Evolutionary conservation across 2,797 vertebrate genomes (phyloP).

Genomic region (Pangasius sanitwongsei): DNA sequence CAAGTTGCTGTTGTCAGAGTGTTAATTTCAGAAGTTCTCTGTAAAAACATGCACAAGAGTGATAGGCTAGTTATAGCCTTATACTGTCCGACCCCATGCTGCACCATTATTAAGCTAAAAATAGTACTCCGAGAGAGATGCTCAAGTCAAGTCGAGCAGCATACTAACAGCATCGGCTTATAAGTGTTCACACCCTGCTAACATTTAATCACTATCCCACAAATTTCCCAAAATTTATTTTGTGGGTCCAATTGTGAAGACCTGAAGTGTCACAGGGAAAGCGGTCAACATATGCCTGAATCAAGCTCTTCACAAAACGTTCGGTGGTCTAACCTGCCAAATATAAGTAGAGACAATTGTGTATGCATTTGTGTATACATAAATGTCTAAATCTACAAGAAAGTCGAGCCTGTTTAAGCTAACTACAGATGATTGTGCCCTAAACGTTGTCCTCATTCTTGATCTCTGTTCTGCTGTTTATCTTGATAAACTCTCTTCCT

Average conservation of each 20-base stretch:
- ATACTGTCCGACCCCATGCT: not conserved
- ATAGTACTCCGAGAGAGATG: not conserved
- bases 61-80: not conserved
- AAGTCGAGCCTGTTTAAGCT: not conserved
- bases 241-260: not conserved
- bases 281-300: not conserved
- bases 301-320: not conserved
- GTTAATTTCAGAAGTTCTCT: not conserved
- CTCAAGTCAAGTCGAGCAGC: not conserved
- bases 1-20: not conserved
- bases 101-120: slow-evolving; percentile 10
- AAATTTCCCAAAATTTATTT: not conserved
- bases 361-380: too few species aligned
- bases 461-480: not conserved
- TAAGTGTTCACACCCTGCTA: not conserved
- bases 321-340: not conserved
- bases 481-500: not conserved
- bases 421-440: not conserved
- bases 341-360: too few species aligned
- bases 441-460: not conserved
- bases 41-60: not conserved
- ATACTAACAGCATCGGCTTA: not conserved
- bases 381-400: not conserved
- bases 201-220: not conserved
- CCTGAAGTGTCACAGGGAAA: not conserved